Evolutionary conservation across 2,113 vertebrate species (phyloP).

Genomic region (Struthio camelus): DNA sequence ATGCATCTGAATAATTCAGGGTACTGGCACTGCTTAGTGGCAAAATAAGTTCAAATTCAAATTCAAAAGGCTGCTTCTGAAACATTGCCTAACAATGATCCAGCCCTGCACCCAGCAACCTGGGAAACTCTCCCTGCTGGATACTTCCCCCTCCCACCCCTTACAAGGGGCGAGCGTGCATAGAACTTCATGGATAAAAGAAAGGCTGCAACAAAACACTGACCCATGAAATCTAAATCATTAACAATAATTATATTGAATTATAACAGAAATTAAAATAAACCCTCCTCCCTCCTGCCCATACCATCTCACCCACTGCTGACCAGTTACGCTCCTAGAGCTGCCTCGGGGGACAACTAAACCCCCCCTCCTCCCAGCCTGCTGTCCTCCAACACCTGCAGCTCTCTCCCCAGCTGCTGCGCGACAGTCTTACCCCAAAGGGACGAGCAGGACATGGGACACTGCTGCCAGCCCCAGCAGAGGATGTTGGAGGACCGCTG

Average conservation of each 20-base stretch:
- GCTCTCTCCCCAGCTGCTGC: not conserved
- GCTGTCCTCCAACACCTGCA: not conserved
- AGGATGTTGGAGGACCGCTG: not conserved
- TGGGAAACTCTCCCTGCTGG: not conserved
- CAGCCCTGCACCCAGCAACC: not conserved
- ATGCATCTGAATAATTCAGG: not conserved
- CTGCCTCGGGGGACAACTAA: not conserved
- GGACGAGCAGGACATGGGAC: not conserved
- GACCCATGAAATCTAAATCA: not conserved
- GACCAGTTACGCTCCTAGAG: not conserved
- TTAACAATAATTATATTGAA: not conserved
- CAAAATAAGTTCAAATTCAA: not conserved
- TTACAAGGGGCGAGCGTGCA: not conserved
- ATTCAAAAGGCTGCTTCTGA: not conserved
- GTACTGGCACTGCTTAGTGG: not conserved
- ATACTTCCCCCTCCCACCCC: not conserved
- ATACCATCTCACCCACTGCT: not conserved
- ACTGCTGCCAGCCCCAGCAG: not conserved
- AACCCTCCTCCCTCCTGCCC: not conserved
- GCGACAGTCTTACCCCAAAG: not conserved
- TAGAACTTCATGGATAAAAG: not conserved
- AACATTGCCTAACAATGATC: not conserved
- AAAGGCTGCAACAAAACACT: not conserved
- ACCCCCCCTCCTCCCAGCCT: not conserved
- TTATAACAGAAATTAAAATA: not conserved